Conservation (phyloP, 2,888 invertebrate species). For the Neoscelio sp. region DNA sequence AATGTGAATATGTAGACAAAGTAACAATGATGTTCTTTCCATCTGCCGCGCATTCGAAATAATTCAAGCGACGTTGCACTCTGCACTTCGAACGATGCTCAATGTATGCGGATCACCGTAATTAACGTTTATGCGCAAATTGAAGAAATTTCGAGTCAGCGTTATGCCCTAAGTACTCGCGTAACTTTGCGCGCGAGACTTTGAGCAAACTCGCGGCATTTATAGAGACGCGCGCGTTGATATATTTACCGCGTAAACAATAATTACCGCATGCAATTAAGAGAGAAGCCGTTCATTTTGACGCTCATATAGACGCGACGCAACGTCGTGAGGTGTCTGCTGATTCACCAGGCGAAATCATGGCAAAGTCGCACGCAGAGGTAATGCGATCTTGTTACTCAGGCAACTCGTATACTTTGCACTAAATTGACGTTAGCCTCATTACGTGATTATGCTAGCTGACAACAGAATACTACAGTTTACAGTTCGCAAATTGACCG, state of each 20-base stretch:
- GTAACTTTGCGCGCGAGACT: slow-evolving; percentile 46
- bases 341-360: slow-evolving; percentile 38
- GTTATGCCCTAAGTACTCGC: slow-evolving; percentile 35
- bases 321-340: slow-evolving; percentile 45
- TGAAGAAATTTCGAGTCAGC: slow-evolving; percentile 63
- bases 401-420: slow-evolving; percentile 33
- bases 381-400: slow-evolving; percentile 43
- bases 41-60: slow-evolving; percentile 23
- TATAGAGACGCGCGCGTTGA: slow-evolving; percentile 64
- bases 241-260: slow-evolving; percentile 78
- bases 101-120: slow-evolving; percentile 59
- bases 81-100: slow-evolving; percentile 20
- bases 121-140: slow-evolving; percentile 58
- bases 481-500: slow-evolving; percentile 11
- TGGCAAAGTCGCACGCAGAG: slow-evolving; percentile 13
- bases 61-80: slow-evolving; percentile 56
- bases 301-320: slow-evolving; percentile 29
- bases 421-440: slow-evolving; percentile 37
- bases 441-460: slow-evolving; percentile 33
- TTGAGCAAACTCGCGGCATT: slow-evolving; percentile 48
- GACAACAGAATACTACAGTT: slow-evolving; percentile 13
- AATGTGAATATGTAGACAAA: slow-evolving; percentile 39
- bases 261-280: slow-evolving; percentile 78
- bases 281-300: slow-evolving; percentile 67
- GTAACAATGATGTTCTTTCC: slow-evolving; percentile 32